Base-by-base conservation (phyloP, 2,888 invertebrate genomes). In the Zootermopsis nevadensis region DNA sequence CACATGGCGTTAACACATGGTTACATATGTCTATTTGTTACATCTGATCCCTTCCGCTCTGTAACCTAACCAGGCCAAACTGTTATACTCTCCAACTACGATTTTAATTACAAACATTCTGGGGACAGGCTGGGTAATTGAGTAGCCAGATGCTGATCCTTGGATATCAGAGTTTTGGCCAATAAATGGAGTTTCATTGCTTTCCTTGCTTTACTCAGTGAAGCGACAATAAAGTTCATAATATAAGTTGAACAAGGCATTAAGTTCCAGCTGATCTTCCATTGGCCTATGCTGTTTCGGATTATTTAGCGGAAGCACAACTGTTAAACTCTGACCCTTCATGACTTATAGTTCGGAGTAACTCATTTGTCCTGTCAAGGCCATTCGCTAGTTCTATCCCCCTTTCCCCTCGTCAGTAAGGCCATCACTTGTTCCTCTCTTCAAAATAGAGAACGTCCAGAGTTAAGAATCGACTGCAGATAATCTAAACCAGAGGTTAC, bases 31-130 rank as follows among this genome's bases (percentile, higher is more conserved):
- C 74, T 74, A 74, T 74, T 42, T 74, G 38, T n/a, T 35, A 42
- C 74, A 74, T 74, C 74, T 74, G 74, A 74, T 74, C 74, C 74
- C 74, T 38, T 42, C 74, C 33, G 22, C 69, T 7, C 69, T 33
- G 33, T 19, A 22, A 69, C 69, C 38, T n/a, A 38, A 42, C n/a
- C 6, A 38, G 35, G n/a, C 24, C 38, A 38, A 74, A 38, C 24
- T 74, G 38, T 74, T 38, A 7, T 19, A 33, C 33, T 22, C 7
- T 33, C 31, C 22, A 69, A 69, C 69, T 74, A n/a, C n/a, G n/a
- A 42, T 74, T 74, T 74, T 74, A n/a, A 74, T 27, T 38, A 42
- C 74, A 38, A 74, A 74, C 74, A 42, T 74, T 38, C 31, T 3
- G 3, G 74, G 74, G n/a, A n/a, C 74, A n/a, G 6, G 33, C n/a